Evolutionary conservation across 35 echinoderm and acorn worm species (phyloP), one percentile per base, ranked within the genome.

Genomic region (Chiridota heheva): DNA sequence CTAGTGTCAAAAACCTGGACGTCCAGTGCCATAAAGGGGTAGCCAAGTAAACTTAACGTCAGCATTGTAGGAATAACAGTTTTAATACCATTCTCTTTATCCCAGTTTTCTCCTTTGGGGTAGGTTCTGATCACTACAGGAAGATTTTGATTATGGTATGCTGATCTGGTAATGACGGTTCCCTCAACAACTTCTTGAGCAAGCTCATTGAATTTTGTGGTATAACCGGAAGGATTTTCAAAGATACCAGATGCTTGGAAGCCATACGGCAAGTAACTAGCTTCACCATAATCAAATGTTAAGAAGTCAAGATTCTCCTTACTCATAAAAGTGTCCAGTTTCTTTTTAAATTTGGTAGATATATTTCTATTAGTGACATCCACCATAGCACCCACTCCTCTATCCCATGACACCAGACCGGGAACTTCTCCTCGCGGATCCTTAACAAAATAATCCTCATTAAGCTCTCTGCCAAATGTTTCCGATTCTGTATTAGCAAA

Each of bases 271-370:
- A 98, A 48, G 57, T 91, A 98, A 27, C 84, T 91, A 0, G 85
- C 84, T 69, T 98, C 78, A 1, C 95, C 95, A 60, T 91, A 87
- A 57, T 98, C 85, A 81, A 98, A 98, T 7, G 84, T 92, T 44
- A 91, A 89, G 25, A 36, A 81, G 63, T 91, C 73, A 15, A 98
- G 42, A 31, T 82, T 70, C 13, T 58, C 30, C 0, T 47, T 64
- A 62, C 57, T 20, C 57, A 68, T 67, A 24, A 98, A 80, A 49
- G 56, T 36, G 20, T 81, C 2, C 22, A 98, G 61, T 62, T 60
- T 80, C 4, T 44, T 70, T 40, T 44, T 63, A 67, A 87, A 98
- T 69, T 85, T 91, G 6, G 56, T 36, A 15, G 49, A 55, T 63
- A 89, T 89, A 42, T 76, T 68, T n/a, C 6, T 29, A 38, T 77